Base-by-base conservation (phyloP, 2,888 invertebrate genomes). In the Chymomyza fuscimana region DNA sequence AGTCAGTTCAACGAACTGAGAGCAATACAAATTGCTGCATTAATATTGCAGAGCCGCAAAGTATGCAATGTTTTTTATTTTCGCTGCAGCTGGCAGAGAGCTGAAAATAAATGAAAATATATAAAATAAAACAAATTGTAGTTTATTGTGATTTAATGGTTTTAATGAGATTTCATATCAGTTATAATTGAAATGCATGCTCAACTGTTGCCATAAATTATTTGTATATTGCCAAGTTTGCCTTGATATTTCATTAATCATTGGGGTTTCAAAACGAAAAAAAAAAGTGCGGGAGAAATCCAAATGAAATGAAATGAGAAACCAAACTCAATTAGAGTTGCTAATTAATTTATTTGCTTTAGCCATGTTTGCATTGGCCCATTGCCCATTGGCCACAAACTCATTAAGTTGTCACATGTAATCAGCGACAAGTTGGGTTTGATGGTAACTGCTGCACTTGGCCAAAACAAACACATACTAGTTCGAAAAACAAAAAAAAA, bases 341-440 rank as follows among this genome's bases (percentile, higher is more conserved):
- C 86, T 86, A 83, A 83, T 88, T 87, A 83, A 83, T 83, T 83
- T 88, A 83, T 83, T 83, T 83, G 84, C 81, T 81, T 84, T 83
- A 78, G 74, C 88, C 86, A 78, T 86, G 88, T 88, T 86, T 58
- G 58, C 58, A 19, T 32, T 40, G 36, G 12, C 32, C 32, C 36
- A 46, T 46, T 46, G 40, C 40, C 40, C 40, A 46, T 6, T 87
- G 80, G 80, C 82, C 87, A 75, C 85, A 85, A 88, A 85, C 85
- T 85, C 85, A 85, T 85, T 85, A 88, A 85, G 74, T 87, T 85
- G 85, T 85, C 85, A 85, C 88, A 88, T 86, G 75, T 85, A 88
- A 85, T 85, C 88, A 85, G 85, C 80, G 87, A 72, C 73, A 72
- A 71, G 72, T 75, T 73, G 74, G 86, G 40, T 12, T 46, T 61